These are phyloP conservation scores for Hydrotaea cyrtoneurina DNA, from an alignment of 2,888 invertebrate species.

Conservation along the genomic window DNA sequence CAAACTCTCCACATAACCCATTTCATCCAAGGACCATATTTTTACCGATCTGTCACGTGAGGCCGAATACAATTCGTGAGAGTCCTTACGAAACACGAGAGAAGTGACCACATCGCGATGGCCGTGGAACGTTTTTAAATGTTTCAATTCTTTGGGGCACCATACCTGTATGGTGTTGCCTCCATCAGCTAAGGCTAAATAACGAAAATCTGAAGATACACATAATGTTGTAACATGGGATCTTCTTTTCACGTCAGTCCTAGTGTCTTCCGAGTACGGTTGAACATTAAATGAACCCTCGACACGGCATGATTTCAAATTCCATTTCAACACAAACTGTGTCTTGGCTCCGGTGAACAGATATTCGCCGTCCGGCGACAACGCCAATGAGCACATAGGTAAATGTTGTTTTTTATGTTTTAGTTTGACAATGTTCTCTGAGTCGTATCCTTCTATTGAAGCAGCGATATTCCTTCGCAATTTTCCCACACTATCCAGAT, in stretches of 20 bases:
- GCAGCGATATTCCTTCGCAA: conserved; percentile 89
- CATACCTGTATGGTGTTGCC: conserved; percentile 90
- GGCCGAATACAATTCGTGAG: conserved; percentile 91
- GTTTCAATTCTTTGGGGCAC: conserved; percentile 89
- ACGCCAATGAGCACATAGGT: conserved; percentile 89
- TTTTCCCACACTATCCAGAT: conserved; percentile 92
- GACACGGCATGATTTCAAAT: conserved; percentile 84
- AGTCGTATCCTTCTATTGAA: conserved; percentile 81
- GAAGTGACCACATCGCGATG: conserved; percentile 89
- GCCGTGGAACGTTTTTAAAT: conserved; percentile 90
- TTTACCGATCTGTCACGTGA: conserved; percentile 91
- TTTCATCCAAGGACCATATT: conserved; percentile 97
- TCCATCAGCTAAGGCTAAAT: conserved; percentile 88
- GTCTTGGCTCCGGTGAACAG: conserved; percentile 94
- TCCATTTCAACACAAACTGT: conserved; percentile 93
- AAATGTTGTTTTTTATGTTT: conserved; percentile 90
- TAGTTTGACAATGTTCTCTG: conserved; percentile 82
- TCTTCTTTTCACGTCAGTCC: conserved; percentile 74
- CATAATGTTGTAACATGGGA: conserved; percentile 85
- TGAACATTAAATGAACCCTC: conserved; percentile 81
- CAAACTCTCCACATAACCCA: conserved; percentile 97
- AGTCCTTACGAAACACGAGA: conserved; percentile 91
- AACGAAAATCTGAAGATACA: conserved; percentile 90
- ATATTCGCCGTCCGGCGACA: conserved; percentile 87
- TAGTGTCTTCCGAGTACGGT: conserved; percentile 79